These are phyloP conservation scores for Drosophila sordidula DNA, from an alignment of 2,888 invertebrate species.

Conservation along the genomic window DNA sequence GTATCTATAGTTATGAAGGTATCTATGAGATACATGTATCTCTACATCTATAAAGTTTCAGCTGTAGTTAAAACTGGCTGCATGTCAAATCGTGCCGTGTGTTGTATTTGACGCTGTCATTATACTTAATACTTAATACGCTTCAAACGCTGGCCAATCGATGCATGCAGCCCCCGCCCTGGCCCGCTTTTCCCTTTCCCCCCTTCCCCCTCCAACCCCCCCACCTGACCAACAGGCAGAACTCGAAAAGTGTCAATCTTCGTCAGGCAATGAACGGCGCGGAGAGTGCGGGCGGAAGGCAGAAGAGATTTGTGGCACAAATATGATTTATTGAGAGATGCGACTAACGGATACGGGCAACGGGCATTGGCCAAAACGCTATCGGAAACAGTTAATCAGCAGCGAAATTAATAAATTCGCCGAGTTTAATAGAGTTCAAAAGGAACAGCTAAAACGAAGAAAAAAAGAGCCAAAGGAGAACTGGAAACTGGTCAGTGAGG, in stretches of 20 bases:
- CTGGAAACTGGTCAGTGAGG: constrained; percentile 56
- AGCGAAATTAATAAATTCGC: constrained; percentile 78
- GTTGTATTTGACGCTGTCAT: constrained; percentile 60
- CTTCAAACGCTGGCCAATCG: constrained; percentile 36
- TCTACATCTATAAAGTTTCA: constrained; percentile 3
- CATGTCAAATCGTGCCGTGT: constrained; percentile 51
- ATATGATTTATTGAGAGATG: constrained; percentile 74
- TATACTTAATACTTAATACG: constrained; percentile 55
- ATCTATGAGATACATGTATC: constrained; percentile 14
- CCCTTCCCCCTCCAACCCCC: not conserved
- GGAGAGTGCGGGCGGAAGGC: not conserved
- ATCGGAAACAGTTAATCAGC: constrained; percentile 79
- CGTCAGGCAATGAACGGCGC: constrained; percentile 32
- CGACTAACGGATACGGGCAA: constrained; percentile 65
- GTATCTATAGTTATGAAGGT: constrained; percentile 1
- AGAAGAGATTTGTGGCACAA: constrained; percentile 50
- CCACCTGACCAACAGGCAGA: not conserved
- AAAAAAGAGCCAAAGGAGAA: constrained; percentile 26
- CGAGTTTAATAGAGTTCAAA: constrained; percentile 83
- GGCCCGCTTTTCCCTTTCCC: not conserved
- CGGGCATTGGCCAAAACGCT: constrained; percentile 62
- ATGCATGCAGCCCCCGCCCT: constrained; percentile 11
- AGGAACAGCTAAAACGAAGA: constrained; percentile 46
- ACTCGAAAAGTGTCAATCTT: constrained; percentile 61
- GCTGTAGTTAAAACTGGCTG: constrained; percentile 39